Evolutionary conservation across 2,888 invertebrate genomes (phyloP).

Genomic region (Serripes groenlandicus): DNA sequence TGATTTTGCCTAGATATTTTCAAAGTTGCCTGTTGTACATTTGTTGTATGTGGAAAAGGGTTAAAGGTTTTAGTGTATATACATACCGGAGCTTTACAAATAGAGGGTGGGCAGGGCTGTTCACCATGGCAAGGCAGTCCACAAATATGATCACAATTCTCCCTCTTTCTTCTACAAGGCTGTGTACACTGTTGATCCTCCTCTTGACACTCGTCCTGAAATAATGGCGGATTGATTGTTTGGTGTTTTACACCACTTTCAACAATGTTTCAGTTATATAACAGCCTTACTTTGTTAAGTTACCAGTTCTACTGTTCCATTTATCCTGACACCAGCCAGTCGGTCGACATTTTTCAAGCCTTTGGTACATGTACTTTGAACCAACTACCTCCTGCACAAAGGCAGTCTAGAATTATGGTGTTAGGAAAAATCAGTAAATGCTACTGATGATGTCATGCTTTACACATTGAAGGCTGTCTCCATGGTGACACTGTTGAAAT

Average conservation of each 20-base stretch:
- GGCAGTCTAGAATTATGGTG: too few relatives aligned
- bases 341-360: too few relatives aligned
- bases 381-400: too few relatives aligned
- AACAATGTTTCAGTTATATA: not conserved
- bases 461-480: too few relatives aligned
- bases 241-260: not conserved
- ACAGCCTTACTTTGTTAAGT: not conserved
- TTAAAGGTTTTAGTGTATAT: not conserved
- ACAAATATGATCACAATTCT: slow-evolving; percentile 94
- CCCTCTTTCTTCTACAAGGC: slow-evolving; percentile 91
- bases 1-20: not conserved
- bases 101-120: slow-evolving; percentile 90
- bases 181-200: slow-evolving; percentile 90
- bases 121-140: slow-evolving; percentile 93
- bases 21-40: not conserved
- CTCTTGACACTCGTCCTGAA: slow-evolving; percentile 87
- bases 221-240: not conserved
- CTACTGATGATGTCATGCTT: too few relatives aligned
- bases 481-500: too few relatives aligned
- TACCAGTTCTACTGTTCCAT: too few relatives aligned
- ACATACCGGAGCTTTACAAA: slow-evolving; percentile 91
- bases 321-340: too few relatives aligned
- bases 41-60: not conserved
- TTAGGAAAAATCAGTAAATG: too few relatives aligned
- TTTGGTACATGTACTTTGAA: too few relatives aligned